Percentiles rank a stretch among this genome's conserved stretches.
phyloP scores from a whole-genome alignment of 2,888 invertebrate species.

The Acleris literana region DNA sequence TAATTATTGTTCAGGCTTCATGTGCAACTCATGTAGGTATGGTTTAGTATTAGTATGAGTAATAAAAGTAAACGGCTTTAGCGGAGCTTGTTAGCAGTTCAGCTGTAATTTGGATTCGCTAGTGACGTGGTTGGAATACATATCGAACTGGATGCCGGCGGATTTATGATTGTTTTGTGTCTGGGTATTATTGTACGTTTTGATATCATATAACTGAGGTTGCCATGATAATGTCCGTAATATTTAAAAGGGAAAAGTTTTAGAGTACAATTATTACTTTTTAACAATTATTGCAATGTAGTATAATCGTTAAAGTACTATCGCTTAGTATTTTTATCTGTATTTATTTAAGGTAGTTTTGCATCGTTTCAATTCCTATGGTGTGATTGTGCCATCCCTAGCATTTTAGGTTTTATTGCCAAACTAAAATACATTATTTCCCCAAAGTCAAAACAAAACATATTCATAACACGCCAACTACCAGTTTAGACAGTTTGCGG shows the following conservation, averaged over 20 bases:
- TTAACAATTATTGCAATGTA: too few species aligned
- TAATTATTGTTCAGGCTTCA: constrained; percentile 10
- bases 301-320: too few species aligned
- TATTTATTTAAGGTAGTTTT: too few species aligned
- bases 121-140: constrained; percentile 15
- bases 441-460: not conserved
- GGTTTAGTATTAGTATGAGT: not conserved
- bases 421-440: too few species aligned
- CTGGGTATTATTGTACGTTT: not conserved
- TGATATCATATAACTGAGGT: too few species aligned
- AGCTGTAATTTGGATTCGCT: not conserved
- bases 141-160: constrained; percentile 2
- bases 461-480: not conserved
- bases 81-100: constrained; percentile 10
- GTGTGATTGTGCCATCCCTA: too few species aligned
- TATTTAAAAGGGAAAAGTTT: too few species aligned
- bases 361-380: too few species aligned
- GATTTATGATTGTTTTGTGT: constrained; percentile 5
- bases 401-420: too few species aligned
- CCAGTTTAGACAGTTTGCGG: not conserved
- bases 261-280: too few species aligned
- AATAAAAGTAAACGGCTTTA: not conserved
- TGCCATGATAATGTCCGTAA: too few species aligned
- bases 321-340: too few species aligned
- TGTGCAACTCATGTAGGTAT: not conserved